Evolutionary conservation across 2,113 vertebrate species (phyloP), one percentile per base, ranked within the genome.

Genomic region (Cephalopterus ornatus): DNA sequence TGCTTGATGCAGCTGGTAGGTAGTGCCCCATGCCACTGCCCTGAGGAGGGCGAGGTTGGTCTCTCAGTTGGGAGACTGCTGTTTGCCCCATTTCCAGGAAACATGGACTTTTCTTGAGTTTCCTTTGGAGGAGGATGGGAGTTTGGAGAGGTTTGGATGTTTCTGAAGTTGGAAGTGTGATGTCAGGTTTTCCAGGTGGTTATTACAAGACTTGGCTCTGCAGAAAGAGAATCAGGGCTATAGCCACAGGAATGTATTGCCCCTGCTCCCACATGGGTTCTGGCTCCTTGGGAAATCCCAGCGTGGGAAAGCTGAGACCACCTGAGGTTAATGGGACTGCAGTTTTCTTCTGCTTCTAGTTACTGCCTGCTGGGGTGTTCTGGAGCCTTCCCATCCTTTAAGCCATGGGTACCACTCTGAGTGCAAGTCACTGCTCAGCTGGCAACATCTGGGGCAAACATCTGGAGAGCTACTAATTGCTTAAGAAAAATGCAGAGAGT

Each of bases 1-100:
- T 99, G n/a, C 98, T 99, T 63, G 99, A 98, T 78, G 97, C 97
- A 92, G 98, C 98, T 1, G 99, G 99, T 99, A 97, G 73, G 98
- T 89, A 41, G 44, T 42, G 44, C 33, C 66, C 11, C 14, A 32
- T 35, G 52, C 42, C 20, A 35, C 49, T 44, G 39, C 15, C 14
- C 22, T 0, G 1, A 39, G 33, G 73, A 41, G 50, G 1, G 66
- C 22, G 9, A 65, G 81, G 52, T 15, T 39, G 56, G 35, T 27
- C 30, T 46, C 21, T 58, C 4, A 2, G 9, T n/a, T 66, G 41
- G 23, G 30, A 68, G 61, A 16, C 27, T 78, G 46, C 33, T 4
- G 2, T 74, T 89, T 28, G 14, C 39, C 23, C 42, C 5, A 2
- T 77, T 75, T 46, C 41, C 65, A 65, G 59, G 70, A 58, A 44